Conservation (phyloP, 2,888 invertebrate genomes). For the Thecophora atra region DNA sequence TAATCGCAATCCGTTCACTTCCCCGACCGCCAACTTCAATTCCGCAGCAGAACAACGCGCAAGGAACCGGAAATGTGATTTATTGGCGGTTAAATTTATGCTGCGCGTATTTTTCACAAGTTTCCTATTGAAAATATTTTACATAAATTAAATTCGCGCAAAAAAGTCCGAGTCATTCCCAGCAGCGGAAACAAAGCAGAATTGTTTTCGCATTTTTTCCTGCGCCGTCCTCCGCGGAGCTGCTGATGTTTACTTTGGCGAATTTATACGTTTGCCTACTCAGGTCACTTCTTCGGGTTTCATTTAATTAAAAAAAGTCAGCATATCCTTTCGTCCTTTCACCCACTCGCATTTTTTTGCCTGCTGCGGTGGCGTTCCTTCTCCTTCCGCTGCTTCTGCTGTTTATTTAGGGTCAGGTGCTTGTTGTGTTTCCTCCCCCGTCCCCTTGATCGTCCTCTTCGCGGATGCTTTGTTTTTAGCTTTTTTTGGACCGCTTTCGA, state of each 20-base stretch:
- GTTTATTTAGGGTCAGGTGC: constrained; percentile 64
- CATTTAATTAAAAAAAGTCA: constrained; percentile 63
- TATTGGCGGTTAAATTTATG: constrained; percentile 64
- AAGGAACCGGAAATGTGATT: constrained; percentile 56
- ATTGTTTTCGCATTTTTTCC: constrained; percentile 35
- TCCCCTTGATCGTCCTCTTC: constrained; percentile 22
- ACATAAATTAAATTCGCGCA: constrained; percentile 19
- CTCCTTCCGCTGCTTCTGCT: constrained; percentile 42
- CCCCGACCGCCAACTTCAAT: background rate
- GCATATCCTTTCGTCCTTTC: constrained; percentile 11
- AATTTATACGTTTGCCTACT: constrained; percentile 48
- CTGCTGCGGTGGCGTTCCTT: constrained; percentile 39
- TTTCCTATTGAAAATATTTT: constrained; percentile 28
- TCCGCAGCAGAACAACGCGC: background rate
- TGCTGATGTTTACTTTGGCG: constrained; percentile 55
- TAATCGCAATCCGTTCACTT: too few species aligned
- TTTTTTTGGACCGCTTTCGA: constrained; percentile 27
- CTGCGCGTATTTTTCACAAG: constrained; percentile 52
- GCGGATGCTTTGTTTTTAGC: constrained; percentile 15
- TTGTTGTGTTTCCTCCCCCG: constrained; percentile 22
- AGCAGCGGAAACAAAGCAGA: constrained; percentile 37
- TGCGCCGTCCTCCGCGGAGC: background rate
- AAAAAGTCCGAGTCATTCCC: constrained; percentile 9
- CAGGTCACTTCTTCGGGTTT: constrained; percentile 64
- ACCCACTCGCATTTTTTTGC: constrained; percentile 12